Conservation (phyloP, 2,888 invertebrate genomes). For the Mythimna albipuncta region DNA sequence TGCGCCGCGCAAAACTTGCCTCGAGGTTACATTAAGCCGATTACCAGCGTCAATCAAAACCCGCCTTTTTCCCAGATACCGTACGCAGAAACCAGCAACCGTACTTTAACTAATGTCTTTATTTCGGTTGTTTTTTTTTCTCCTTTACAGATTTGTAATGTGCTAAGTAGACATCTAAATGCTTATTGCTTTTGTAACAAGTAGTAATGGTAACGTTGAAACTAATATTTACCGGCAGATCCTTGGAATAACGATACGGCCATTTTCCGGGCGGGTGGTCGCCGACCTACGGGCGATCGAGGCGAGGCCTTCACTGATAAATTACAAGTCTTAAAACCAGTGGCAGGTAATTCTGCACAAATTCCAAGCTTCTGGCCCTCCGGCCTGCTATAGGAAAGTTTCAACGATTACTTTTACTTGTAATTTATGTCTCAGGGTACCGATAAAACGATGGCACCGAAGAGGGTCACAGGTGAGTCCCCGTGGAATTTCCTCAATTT, state of each 20-base stretch:
- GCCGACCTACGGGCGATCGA: conserved; percentile 78
- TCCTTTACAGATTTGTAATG: conserved; percentile 64
- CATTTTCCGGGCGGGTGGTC: conserved; percentile 80
- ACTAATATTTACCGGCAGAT: conserved; percentile 73
- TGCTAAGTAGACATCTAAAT: conserved; percentile 67
- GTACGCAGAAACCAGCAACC: conserved; percentile 75
- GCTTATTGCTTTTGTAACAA: conserved; percentile 72
- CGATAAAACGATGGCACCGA: conserved; percentile 82
- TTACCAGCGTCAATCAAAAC: conserved; percentile 90
- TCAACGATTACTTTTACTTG: conserved; percentile 88
- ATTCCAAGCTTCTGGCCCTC: conserved; percentile 83
- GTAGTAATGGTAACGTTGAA: conserved; percentile 67
- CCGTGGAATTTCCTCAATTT: conserved; percentile 75
- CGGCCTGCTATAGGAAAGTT: conserved; percentile 84
- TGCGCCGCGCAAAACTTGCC: conserved; percentile 87
- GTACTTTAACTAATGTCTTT: conserved; percentile 77
- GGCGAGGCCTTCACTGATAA: conserved; percentile 89
- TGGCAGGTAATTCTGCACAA: conserved; percentile 92
- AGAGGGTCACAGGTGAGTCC: conserved; percentile 85
- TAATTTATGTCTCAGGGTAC: conserved; percentile 87
- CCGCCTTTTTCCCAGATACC: conserved; percentile 85
- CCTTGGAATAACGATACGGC: conserved; percentile 78
- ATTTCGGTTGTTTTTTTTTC: conserved; percentile 62
- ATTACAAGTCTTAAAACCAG: conserved; percentile 91
- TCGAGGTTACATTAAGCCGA: conserved; percentile 90